These are phyloP conservation scores for Xylota sylvarum DNA, from an alignment of 2,888 invertebrate genomes.

Conservation along the genomic window DNA sequence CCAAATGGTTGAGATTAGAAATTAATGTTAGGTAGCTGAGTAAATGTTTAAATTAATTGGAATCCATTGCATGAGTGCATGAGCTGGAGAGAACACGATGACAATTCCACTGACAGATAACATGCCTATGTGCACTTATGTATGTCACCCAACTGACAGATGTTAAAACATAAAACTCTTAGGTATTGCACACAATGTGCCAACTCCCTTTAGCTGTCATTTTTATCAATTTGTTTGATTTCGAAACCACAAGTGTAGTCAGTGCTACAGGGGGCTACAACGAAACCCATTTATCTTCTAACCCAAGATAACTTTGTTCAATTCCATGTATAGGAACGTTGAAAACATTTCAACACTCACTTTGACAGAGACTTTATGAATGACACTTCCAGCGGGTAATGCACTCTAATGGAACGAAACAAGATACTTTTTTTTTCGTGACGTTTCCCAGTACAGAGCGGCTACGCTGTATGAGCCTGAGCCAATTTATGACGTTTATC, in stretches of 20 bases:
- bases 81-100: background rate
- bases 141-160: slow-evolving; percentile 42
- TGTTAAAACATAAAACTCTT: slow-evolving; percentile 7
- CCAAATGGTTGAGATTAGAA: slow-evolving; percentile 17
- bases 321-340: slow-evolving; percentile 20
- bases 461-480: background rate
- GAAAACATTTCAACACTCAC: slow-evolving; percentile 56
- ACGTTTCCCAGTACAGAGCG: slow-evolving; percentile 18
- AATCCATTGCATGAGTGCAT: background rate
- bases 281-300: slow-evolving; percentile 59
- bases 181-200: slow-evolving; percentile 29
- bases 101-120: slow-evolving; percentile 33
- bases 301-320: slow-evolving; percentile 39
- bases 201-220: slow-evolving; percentile 32
- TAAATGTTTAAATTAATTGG: background rate
- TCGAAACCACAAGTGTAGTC: slow-evolving; percentile 65
- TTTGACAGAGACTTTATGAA: slow-evolving; percentile 49
- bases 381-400: slow-evolving; percentile 73
- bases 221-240: slow-evolving; percentile 59
- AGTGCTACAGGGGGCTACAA: slow-evolving; percentile 8
- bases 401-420: slow-evolving; percentile 66
- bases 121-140: slow-evolving; percentile 28
- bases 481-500: slow-evolving; percentile 67
- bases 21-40: background rate
- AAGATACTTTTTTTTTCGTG: slow-evolving; percentile 45